These are phyloP conservation scores for Homarus gammarus DNA, from an alignment of 2,888 invertebrate species.

Conservation along the genomic window DNA sequence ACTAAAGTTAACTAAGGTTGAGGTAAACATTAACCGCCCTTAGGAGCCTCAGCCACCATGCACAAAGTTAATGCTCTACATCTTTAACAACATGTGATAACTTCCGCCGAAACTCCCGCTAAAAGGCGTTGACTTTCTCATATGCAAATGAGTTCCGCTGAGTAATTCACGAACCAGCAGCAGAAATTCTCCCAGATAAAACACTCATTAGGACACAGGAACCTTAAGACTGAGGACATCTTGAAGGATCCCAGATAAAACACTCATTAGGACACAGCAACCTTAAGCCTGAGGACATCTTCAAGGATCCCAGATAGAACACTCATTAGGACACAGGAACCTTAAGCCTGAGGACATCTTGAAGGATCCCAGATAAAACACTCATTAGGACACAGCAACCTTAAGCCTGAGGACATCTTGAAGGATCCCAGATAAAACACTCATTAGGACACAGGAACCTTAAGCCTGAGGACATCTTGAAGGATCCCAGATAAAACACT, in stretches of 20 bases:
- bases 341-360: background rate
- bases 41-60: too few species aligned
- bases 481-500: too few species aligned
- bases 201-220: background rate
- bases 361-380: background rate
- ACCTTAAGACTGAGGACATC: background rate
- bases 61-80: background rate
- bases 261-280: background rate
- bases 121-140: background rate
- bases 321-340: background rate
- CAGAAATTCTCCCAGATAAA: background rate
- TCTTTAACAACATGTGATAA: background rate
- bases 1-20: too few species aligned
- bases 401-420: too few species aligned
- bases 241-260: background rate
- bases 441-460: too few species aligned
- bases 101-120: background rate
- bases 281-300: background rate
- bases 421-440: too few species aligned
- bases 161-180: background rate
- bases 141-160: constrained; percentile 1
- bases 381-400: background rate
- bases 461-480: too few species aligned
- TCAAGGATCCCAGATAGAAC: background rate
- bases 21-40: too few species aligned